phyloP scores from a whole-genome alignment of 2,888 invertebrate species.

The Dryobota labecula region DNA sequence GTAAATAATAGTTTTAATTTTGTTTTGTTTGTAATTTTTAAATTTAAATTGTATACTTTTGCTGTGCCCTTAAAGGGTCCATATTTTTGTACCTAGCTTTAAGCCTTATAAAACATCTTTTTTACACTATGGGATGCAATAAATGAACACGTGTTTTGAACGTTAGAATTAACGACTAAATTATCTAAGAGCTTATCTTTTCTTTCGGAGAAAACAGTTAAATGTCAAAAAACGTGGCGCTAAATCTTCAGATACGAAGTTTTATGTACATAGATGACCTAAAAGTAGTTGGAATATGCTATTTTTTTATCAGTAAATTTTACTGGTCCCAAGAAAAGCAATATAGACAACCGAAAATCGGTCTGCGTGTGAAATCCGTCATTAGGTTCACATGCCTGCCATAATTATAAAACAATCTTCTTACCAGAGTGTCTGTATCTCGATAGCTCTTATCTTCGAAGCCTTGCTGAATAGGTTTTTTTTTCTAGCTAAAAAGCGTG shows the following conservation, averaged over 20 bases:
- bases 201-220: conserved; percentile 38
- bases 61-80: no score
- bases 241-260: conserved; percentile 18
- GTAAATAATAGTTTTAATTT: no score
- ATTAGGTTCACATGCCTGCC: neutral
- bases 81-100: no score
- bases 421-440: neutral
- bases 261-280: conserved; percentile 1
- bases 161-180: conserved; percentile 39
- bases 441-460: neutral
- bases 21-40: no score
- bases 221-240: conserved; percentile 16
- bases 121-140: no score
- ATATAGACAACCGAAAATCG: neutral
- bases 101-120: no score
- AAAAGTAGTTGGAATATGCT: neutral
- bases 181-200: conserved; percentile 44
- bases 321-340: conserved; percentile 13
- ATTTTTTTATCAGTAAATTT: neutral
- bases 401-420: neutral
- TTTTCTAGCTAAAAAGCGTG: neutral
- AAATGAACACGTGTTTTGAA: conserved; percentile 32
- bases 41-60: no score
- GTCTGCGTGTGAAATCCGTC: neutral
- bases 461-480: neutral